Base-by-base conservation (phyloP, 2,113 vertebrate species). In the Empidonax alnorum region DNA sequence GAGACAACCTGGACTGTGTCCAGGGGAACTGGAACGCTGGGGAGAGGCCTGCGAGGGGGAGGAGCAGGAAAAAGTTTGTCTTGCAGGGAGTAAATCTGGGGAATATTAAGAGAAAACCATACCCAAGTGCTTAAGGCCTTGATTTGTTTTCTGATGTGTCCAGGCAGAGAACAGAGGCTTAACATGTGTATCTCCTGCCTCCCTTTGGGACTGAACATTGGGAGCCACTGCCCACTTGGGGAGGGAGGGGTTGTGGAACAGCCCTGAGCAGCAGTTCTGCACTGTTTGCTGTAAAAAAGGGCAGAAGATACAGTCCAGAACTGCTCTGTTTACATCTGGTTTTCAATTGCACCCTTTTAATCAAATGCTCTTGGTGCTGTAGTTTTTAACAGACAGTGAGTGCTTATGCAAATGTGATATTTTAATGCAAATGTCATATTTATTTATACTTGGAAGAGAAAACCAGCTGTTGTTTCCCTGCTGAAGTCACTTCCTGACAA, bases 351-450 rank as follows among this genome's bases (percentile, higher is more conserved):
- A 10, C 33, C 50, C 42, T 61, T 69, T 44, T 92, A 52, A 33
- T 63, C 72, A 71, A 77, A 63, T 67, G 31, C 31, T 83, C 39
- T 50, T 9, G 15, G 23, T 65, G 56, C n/a, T 81, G n/a, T 59
- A 71, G 46, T 65, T 93, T 68, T 44, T 71, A 47, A 61, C 28
- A 61, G 63, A 56, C 46, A n/a, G 18, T 41, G 37, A 63, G 59
- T 74, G 28, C 53, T 82, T 68, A 87, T 79, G 49, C 61, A 90
- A 92, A 86, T 71, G 50, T 83, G 63, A 5, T 77, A 63, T 90
- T 91, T 93, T 80, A 92, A 63, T 86, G 35, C 47, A 93, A 88
- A 77, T 80, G 82, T 71, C 37, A n/a, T 63, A 66, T 71, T 87
- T 91, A 59, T 76, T 81, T 93, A 79, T 79, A 62, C 72, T 93